phyloP scores from a whole-genome alignment of 1,140 invertebrate species.

The Zophobas morio region DNA sequence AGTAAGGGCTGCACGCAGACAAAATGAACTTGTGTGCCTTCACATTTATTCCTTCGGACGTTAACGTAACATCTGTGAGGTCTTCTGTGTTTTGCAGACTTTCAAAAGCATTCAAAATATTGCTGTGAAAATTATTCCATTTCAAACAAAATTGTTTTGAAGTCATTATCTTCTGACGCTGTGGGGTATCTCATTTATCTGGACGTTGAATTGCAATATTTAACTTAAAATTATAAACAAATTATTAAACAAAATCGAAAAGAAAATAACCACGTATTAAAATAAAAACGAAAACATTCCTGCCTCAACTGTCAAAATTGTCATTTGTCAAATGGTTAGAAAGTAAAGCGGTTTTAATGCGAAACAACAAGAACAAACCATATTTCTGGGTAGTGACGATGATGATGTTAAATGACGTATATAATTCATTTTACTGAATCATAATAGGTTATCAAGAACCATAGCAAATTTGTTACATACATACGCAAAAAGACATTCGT shows the following conservation, averaged over 20 bases:
- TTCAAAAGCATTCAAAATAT: conserved; percentile 72
- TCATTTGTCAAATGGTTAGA: conserved; percentile 1
- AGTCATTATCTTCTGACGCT: conserved; percentile 58
- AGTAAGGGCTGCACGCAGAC: conserved; percentile 71
- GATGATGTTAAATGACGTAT: no score
- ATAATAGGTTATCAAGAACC: no score
- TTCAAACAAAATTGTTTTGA: conserved; percentile 74
- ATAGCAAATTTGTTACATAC: no score
- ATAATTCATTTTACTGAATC: no score
- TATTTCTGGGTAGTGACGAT: no score
- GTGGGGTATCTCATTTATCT: conserved; percentile 12
- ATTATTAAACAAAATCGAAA: conserved; percentile 28
- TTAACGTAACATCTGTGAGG: conserved; percentile 76
- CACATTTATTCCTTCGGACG: conserved; percentile 71
- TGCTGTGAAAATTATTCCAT: conserved; percentile 78
- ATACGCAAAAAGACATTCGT: no score
- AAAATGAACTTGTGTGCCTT: conserved; percentile 71
- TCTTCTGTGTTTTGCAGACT: conserved; percentile 72
- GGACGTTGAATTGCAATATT: not conserved
- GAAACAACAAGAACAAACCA: no score
- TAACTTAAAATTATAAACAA: conserved; percentile 29
- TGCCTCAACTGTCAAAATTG: conserved; percentile 16
- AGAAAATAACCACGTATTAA: conserved; percentile 40
- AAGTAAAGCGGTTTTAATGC: not conserved
- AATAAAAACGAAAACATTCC: conserved; percentile 39